A percentile compares a stretch with the other conserved stretches of the same genome.
Evolutionary conservation across 2,797 vertebrate species (phyloP).

Genomic region (Poeciliopsis paucimaculata): DNA sequence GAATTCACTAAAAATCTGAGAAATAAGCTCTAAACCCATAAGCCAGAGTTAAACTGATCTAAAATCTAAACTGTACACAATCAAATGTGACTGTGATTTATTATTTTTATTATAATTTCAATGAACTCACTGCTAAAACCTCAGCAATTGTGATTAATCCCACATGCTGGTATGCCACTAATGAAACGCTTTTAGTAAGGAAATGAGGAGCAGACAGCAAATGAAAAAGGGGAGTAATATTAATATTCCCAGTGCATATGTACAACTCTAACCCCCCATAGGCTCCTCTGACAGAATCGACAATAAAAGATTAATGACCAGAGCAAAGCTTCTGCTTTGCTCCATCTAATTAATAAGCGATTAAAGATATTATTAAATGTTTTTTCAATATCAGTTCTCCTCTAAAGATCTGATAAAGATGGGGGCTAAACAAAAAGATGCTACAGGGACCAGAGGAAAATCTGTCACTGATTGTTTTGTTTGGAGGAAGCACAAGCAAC

Average conservation of each 20-base stretch:
- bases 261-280: constrained; percentile 53
- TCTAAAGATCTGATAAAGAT: constrained; percentile 57
- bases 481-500: constrained; percentile 38
- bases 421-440: constrained; percentile 47
- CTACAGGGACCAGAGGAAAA: constrained; percentile 23
- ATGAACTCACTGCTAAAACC: constrained; percentile 65
- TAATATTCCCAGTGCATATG: constrained; percentile 69
- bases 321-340: constrained; percentile 43
- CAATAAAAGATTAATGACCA: constrained; percentile 75
- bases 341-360: constrained; percentile 74
- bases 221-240: constrained; percentile 52
- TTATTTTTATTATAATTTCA: constrained; percentile 60
- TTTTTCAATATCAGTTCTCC: constrained; percentile 53
- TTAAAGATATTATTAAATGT: constrained; percentile 67
- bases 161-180: constrained; percentile 41
- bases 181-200: constrained; percentile 59
- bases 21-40: constrained; percentile 32
- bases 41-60: constrained; percentile 47
- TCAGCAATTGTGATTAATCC: constrained; percentile 48
- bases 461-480: constrained; percentile 28
- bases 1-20: constrained; percentile 37
- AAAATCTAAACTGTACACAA: constrained; percentile 40
- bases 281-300: constrained; percentile 64
- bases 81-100: constrained; percentile 52
- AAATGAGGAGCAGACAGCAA: constrained; percentile 54